A percentile compares a stretch with the other conserved stretches of the same genome.
Evolutionary conservation across 2,797 vertebrate species (phyloP).

Genomic region (Halcyon badia): DNA sequence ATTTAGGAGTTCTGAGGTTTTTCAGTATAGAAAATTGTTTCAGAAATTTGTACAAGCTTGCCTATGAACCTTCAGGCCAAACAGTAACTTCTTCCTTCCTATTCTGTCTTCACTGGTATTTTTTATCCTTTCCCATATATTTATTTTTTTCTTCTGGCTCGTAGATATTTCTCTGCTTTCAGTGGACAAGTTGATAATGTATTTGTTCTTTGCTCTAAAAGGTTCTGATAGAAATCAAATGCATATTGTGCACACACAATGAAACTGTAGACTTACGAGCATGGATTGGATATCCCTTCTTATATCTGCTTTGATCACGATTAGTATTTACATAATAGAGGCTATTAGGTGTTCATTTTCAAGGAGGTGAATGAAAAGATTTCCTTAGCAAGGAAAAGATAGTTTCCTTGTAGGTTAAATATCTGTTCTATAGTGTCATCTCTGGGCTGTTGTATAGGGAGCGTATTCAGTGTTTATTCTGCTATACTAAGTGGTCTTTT

Average conservation of each 20-base stretch:
- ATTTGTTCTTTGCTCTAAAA: neutral
- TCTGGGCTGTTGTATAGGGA: neutral
- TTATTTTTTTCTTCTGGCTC: neutral
- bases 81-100: neutral
- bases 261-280: neutral
- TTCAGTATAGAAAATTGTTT: neutral
- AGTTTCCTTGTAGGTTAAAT: neutral
- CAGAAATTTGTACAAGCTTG: neutral
- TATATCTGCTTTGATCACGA: neutral
- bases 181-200: neutral
- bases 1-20: neutral
- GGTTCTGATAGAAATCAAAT: neutral
- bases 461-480: neutral
- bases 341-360: neutral
- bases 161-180: neutral
- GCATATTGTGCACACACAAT: neutral
- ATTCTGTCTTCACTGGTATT: neutral
- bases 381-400: neutral
- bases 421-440: neutral
- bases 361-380: neutral
- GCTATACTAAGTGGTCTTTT: neutral
- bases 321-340: neutral
- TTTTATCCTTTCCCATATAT: neutral
- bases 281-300: neutral
- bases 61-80: neutral